phyloP scores from a whole-genome alignment of 2,797 vertebrate genomes.

The Kryptopterus vitreolus region DNA sequence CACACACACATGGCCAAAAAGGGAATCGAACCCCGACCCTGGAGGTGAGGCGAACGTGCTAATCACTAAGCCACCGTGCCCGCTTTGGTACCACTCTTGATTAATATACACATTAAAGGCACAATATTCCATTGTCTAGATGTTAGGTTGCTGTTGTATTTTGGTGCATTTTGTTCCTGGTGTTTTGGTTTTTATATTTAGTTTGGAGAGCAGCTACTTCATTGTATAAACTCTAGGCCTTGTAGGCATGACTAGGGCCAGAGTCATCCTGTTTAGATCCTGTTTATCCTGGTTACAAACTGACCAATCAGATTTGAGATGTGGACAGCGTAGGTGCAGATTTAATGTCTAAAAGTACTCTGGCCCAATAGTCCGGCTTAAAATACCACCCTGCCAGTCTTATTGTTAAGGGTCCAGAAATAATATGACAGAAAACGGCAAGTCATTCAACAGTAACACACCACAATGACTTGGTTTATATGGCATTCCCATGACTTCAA shows the following conservation, averaged over 20 bases:
- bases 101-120: background rate
- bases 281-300: no score
- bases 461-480: background rate
- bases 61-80: no score
- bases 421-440: conserved; percentile 12
- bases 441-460: background rate
- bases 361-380: background rate
- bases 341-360: background rate
- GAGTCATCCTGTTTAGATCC: background rate
- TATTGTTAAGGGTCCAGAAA: conserved; percentile 2
- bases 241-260: background rate
- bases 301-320: background rate
- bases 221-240: background rate
- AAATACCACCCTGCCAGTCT: background rate
- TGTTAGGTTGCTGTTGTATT: background rate
- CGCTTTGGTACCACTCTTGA: background rate
- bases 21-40: no score
- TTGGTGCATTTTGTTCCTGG: background rate
- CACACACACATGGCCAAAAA: no score
- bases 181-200: background rate
- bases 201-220: background rate
- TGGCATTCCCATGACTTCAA: conserved; percentile 8
- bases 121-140: background rate
- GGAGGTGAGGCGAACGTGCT: no score
- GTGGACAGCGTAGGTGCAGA: no score